These are phyloP conservation scores for Cyprinodon tularosa DNA, from an alignment of 2,113 vertebrate species.

Conservation along the genomic window DNA sequence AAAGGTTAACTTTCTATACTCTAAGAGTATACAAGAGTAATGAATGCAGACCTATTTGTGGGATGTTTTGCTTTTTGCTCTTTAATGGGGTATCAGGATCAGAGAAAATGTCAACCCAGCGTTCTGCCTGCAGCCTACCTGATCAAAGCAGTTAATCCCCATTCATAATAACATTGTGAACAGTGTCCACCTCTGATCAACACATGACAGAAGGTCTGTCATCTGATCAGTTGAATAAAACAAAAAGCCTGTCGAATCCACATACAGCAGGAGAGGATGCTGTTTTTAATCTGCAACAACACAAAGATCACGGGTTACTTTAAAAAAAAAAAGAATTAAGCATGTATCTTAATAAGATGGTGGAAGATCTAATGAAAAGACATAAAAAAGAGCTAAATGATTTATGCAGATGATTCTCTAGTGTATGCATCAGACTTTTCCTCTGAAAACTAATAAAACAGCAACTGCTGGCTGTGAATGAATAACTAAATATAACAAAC, in stretches of 20 bases:
- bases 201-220: constrained; percentile 12
- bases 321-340: background rate
- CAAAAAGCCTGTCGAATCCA: constrained; percentile 17
- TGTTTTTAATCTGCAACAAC: background rate
- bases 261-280: background rate
- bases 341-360: too few relatives aligned
- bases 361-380: too few relatives aligned
- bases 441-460: too few relatives aligned
- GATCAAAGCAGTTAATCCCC: constrained; percentile 53
- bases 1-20: too few relatives aligned
- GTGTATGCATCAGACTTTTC: too few relatives aligned
- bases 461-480: too few relatives aligned
- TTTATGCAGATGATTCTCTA: too few relatives aligned
- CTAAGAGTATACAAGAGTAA: too few relatives aligned
- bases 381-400: too few relatives aligned
- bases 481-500: too few relatives aligned
- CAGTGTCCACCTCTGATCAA: constrained; percentile 2
- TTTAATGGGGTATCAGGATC: background rate
- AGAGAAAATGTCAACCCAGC: background rate
- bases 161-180: background rate
- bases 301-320: background rate
- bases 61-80: background rate
- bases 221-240: constrained; percentile 40
- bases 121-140: background rate
- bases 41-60: too few relatives aligned